These are phyloP conservation scores for Sisyra terminalis DNA, from an alignment of 2,888 invertebrate genomes.

Conservation along the genomic window DNA sequence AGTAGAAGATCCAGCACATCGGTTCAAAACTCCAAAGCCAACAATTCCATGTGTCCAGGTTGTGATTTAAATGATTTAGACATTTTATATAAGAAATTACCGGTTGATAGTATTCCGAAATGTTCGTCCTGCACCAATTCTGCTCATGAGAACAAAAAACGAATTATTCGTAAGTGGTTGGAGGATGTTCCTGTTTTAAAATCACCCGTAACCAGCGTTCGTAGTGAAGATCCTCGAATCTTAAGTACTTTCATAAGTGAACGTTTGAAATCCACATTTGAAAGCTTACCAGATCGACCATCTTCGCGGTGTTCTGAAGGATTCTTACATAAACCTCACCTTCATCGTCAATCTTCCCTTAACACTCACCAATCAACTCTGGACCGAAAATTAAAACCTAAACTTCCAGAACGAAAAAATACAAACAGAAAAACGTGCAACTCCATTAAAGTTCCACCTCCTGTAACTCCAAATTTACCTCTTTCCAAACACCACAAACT, in stretches of 20 bases:
- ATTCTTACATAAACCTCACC: background rate
- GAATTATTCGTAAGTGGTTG: conserved; percentile 58
- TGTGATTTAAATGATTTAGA: conserved; percentile 15
- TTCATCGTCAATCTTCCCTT: background rate
- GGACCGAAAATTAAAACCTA: background rate
- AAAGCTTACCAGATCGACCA: conserved; percentile 6
- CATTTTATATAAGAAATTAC: conserved; percentile 23
- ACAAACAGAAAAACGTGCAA: background rate
- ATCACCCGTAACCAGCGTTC: conserved; percentile 9
- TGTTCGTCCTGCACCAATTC: conserved; percentile 35
- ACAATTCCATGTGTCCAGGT: conserved; percentile 13
- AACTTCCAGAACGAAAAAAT: background rate
- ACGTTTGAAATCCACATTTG: conserved; percentile 6
- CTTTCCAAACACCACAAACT: too few species aligned
- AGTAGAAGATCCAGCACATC: conserved; percentile 31
- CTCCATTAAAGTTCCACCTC: conserved; percentile 3
- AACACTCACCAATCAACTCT: background rate
- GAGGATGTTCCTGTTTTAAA: conserved; percentile 45
- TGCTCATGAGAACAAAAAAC: conserved; percentile 51
- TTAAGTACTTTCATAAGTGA: conserved; percentile 4
- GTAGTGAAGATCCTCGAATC: conserved; percentile 8
- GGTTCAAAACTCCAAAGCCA: conserved; percentile 7
- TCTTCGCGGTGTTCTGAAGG: conserved; percentile 4
- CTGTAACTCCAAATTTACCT: conserved; percentile 2
- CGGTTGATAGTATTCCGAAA: conserved; percentile 27